Evolutionary conservation across 2,113 vertebrate genomes (phyloP), one percentile per base, ranked within the genome.

Genomic region (Aspiorhynchus laticeps): DNA sequence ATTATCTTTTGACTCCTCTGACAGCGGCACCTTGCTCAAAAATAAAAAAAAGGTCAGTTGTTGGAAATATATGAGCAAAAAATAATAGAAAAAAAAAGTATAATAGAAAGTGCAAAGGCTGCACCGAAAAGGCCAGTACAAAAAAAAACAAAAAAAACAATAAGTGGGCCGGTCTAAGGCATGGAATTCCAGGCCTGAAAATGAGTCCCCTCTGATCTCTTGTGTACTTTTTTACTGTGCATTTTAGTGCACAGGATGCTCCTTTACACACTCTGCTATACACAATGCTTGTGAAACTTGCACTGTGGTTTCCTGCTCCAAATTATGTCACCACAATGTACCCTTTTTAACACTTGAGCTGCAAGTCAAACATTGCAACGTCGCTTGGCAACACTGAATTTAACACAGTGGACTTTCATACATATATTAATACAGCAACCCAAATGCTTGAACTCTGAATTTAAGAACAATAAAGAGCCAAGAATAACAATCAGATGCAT

Each of bases 231-330:
- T n/a, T n/a, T n/a, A n/a, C n/a, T n/a, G n/a, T n/a, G n/a, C n/a
- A n/a, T 43, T 11, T 43, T 43, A 77, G 75, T 77, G 75, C 46
- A 78, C 75, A 51, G 41, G 75, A 78, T 53, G 75, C 26, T 17
- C 4, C 2, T 41, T 46, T 46, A 8, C 19, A 26, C 26, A 28
- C 0, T 31, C 17, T 33, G 46, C 15, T 51, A 17, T 76, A 8
- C 12, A 0, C 74, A 78, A 33, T 6, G 26, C 75, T 53, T 78
- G 26, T 51, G 75, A 78, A 78, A 78, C 26, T 21, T 21, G 59
- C 10, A 5, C 19, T 86, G 88, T 76, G 88, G 85, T 87, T 87
- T 89, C 81, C 88, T 89, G 65, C 71, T 8, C 43, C 38, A 76
- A 17, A 17, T 51, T 2, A 17, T 51, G 48, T 51, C 48, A 51